Percentiles rank a stretch among this genome's conserved stretches.
phyloP scores from a whole-genome alignment of 2,888 invertebrate genomes.

The Operophtera brumata region DNA sequence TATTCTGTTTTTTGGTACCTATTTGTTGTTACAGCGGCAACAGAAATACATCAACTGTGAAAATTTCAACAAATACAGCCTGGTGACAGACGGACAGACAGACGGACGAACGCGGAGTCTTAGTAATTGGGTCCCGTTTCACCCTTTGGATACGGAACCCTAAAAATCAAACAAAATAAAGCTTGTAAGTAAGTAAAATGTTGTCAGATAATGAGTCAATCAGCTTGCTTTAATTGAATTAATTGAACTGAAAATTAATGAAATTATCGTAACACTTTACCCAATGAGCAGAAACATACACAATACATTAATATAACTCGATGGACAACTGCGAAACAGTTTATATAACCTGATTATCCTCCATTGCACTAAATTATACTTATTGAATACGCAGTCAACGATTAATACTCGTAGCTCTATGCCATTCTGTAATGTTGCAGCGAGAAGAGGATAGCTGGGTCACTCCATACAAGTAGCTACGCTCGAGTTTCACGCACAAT shows the following conservation, averaged over 20 bases:
- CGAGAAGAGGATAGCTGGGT: neutral
- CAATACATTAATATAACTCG: conserved; percentile 21
- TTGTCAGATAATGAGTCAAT: too few relatives aligned
- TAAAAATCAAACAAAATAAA: too few relatives aligned
- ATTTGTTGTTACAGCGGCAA: too few relatives aligned
- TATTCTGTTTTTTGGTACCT: too few relatives aligned
- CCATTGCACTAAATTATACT: conserved; percentile 49
- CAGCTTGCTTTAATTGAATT: neutral
- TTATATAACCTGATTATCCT: conserved; percentile 41
- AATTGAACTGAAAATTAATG: conserved; percentile 10
- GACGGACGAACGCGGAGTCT: too few relatives aligned
- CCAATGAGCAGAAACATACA: conserved; percentile 13
- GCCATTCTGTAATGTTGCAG: conserved; percentile 30
- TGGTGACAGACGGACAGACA: too few relatives aligned
- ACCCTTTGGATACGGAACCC: too few relatives aligned
- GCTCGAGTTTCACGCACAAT: too few relatives aligned
- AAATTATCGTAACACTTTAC: conserved; percentile 10
- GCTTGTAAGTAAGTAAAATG: too few relatives aligned
- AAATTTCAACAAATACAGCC: too few relatives aligned
- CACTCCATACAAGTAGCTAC: neutral
- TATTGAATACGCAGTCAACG: conserved; percentile 49
- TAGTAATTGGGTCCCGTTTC: too few relatives aligned
- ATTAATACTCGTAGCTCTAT: conserved; percentile 71
- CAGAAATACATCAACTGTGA: too few relatives aligned
- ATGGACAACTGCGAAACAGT: conserved; percentile 23